These are phyloP conservation scores for Galleria mellonella DNA, from an alignment of 1,140 invertebrate species.

Conservation along the genomic window DNA sequence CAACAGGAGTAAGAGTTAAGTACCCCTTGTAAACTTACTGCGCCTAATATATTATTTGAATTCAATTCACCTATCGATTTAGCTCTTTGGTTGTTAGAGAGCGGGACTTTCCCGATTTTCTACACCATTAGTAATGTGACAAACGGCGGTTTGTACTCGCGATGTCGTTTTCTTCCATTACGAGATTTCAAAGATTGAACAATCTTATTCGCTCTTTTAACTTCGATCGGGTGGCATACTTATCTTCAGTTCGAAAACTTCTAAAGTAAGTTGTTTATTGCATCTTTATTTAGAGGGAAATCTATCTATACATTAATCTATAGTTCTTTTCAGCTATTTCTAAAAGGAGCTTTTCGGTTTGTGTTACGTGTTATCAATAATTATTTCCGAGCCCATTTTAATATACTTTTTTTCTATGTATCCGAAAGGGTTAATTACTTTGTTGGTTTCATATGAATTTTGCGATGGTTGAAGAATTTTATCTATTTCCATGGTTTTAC, in stretches of 20 bases:
- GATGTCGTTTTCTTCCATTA: constrained; percentile 58
- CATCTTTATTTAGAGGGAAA: background rate
- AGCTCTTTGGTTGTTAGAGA: constrained; percentile 31
- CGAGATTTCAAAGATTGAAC: constrained; percentile 43
- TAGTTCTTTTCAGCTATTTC: no score
- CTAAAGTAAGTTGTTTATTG: constrained; percentile 8
- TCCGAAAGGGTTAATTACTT: no score
- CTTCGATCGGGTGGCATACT: constrained; percentile 24
- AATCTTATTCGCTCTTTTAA: constrained; percentile 42
- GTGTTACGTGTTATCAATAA: no score
- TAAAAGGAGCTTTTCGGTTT: no score
- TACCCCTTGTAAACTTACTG: constrained; percentile 2
- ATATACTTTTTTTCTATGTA: no score
- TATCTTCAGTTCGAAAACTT: constrained; percentile 17
- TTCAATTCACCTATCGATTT: constrained; percentile 35
- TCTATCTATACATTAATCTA: background rate
- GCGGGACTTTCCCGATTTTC: constrained; percentile 54
- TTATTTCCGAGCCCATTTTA: no score
- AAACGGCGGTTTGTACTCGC: constrained; percentile 56
- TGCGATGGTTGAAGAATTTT: no score
- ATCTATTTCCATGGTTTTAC: no score
- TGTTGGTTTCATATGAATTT: no score
- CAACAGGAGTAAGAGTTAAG: background rate
- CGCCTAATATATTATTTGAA: constrained; percentile 18
- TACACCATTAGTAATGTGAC: constrained; percentile 56